Conservation (phyloP, 2,113 vertebrate species). For the Micronycteris hirsuta region DNA sequence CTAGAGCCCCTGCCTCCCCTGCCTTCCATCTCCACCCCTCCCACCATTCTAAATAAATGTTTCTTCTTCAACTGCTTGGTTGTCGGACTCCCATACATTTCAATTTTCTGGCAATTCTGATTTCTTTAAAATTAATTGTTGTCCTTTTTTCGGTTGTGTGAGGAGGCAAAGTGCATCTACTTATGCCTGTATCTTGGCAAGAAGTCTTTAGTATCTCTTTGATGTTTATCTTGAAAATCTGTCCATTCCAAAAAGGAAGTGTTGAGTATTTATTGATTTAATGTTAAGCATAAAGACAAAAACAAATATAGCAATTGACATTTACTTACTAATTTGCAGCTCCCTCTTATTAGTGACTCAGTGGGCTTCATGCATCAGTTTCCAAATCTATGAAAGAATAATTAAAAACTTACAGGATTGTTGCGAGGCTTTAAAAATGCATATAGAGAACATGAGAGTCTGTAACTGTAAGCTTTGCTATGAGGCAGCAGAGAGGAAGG, state of each 20-base stretch:
- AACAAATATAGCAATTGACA: neutral
- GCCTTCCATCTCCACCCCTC: too few relatives aligned
- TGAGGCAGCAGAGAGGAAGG: neutral
- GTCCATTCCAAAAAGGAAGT: neutral
- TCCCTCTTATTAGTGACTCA: neutral
- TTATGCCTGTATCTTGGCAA: too few relatives aligned
- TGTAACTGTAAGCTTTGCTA: neutral
- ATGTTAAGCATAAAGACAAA: neutral
- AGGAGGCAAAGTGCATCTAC: too few relatives aligned
- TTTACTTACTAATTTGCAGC: neutral
- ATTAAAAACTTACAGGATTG: neutral
- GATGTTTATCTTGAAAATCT: slow-evolving; percentile 32
- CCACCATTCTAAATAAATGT: too few relatives aligned
- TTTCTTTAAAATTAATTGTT: too few relatives aligned
- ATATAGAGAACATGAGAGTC: neutral
- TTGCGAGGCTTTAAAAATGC: neutral
- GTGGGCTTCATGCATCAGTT: neutral
- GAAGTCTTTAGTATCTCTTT: slow-evolving; percentile 3
- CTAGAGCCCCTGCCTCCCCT: too few relatives aligned
- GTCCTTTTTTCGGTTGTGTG: too few relatives aligned
- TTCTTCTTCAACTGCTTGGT: too few relatives aligned
- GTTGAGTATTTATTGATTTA: slow-evolving; percentile 24
- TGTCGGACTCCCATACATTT: too few relatives aligned
- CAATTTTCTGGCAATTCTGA: too few relatives aligned
- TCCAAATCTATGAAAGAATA: neutral